These are phyloP conservation scores for Antennarius striatus DNA, from an alignment of 2,113 vertebrate species.

Conservation along the genomic window DNA sequence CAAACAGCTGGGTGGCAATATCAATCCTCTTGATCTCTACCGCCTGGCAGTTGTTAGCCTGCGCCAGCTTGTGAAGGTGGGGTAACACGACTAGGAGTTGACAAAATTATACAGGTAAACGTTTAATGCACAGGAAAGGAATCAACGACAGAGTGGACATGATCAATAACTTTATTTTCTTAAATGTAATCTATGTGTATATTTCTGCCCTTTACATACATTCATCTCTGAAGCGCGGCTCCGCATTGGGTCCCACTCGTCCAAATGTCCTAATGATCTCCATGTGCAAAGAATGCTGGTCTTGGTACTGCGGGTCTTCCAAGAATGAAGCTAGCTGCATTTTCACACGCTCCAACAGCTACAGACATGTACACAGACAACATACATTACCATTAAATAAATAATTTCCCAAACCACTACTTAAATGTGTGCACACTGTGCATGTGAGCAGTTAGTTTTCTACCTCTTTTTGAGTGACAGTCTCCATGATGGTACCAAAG, in stretches of 20 bases:
- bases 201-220: conserved; percentile 80
- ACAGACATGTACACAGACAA: conserved; percentile 28
- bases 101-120: background rate
- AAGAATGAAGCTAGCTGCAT: conserved; percentile 98
- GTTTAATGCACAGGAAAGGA: background rate
- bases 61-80: conserved; percentile 94
- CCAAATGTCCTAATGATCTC: conserved; percentile 98
- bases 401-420: background rate
- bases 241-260: conserved; percentile 96
- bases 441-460: conserved; percentile 4
- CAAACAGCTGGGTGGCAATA: conserved; percentile 94
- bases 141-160: too few species aligned
- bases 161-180: background rate
- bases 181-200: too few species aligned
- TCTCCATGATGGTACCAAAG: conserved; percentile 99
- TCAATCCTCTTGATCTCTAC: conserved; percentile 93
- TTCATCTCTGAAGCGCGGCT: conserved; percentile 96
- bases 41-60: conserved; percentile 93
- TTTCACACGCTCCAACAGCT: conserved; percentile 98
- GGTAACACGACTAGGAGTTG: conserved; percentile 91
- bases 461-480: conserved; percentile 98
- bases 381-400: background rate
- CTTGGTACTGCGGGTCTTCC: conserved; percentile 98
- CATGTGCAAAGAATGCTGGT: conserved; percentile 96
- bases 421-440: background rate